Evolutionary conservation across 2,888 invertebrate species (phyloP).

Genomic region (Sarcophaga caerulescens): DNA sequence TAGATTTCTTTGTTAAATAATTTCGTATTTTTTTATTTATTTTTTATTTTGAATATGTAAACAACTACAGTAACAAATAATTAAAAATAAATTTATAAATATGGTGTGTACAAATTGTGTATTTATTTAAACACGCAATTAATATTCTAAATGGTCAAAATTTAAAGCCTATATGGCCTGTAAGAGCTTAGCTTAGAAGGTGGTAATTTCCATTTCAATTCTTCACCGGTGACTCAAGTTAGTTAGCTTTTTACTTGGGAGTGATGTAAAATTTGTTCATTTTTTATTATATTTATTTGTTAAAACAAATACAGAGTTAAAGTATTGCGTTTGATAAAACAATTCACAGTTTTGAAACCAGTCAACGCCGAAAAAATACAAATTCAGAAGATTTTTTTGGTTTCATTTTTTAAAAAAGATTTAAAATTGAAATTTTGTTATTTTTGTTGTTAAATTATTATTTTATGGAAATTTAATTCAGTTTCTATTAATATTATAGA

Average conservation of each 20-base stretch:
- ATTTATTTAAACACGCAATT: constrained; percentile 32
- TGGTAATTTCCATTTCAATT: constrained; percentile 27
- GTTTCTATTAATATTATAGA: too few relatives aligned
- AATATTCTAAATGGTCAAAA: constrained; percentile 13
- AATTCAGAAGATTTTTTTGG: too few relatives aligned
- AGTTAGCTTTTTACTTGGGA: too few relatives aligned
- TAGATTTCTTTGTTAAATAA: background rate
- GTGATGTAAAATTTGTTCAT: background rate
- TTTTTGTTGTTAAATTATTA: too few relatives aligned
- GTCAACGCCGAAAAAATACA: too few relatives aligned
- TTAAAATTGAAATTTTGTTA: too few relatives aligned
- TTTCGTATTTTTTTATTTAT: background rate
- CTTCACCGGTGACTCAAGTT: too few relatives aligned
- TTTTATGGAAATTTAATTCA: too few relatives aligned
- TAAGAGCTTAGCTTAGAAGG: background rate
- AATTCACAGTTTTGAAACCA: too few relatives aligned
- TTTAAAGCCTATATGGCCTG: background rate
- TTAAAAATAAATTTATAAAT: background rate
- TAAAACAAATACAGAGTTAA: too few relatives aligned
- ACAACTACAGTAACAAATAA: constrained; percentile 8
- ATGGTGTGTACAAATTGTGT: constrained; percentile 19
- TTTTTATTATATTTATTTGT: background rate
- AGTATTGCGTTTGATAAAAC: too few relatives aligned
- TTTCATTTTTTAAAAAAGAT: too few relatives aligned
- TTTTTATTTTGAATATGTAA: constrained; percentile 8